Conservation (phyloP, 2,888 invertebrate species). For the Agrochola lota region DNA sequence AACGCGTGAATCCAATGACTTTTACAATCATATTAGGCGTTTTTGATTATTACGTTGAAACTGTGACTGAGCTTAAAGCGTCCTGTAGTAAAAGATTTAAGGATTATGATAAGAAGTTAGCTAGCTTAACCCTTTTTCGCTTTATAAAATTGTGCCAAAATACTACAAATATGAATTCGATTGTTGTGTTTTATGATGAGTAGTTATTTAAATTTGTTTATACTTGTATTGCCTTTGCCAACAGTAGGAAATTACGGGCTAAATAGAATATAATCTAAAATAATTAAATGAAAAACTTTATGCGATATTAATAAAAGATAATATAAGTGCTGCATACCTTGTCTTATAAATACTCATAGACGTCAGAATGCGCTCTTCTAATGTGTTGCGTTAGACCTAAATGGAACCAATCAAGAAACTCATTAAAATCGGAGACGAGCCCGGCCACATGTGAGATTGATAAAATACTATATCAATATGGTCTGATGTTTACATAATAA, state of each 20-base stretch:
- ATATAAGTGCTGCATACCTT: background rate
- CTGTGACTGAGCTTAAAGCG: background rate
- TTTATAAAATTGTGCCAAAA: background rate
- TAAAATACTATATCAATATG: slow-evolving; percentile 8
- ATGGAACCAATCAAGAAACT: slow-evolving; percentile 49
- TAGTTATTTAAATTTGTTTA: background rate
- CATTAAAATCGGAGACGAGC: slow-evolving; percentile 48
- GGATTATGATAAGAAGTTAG: background rate
- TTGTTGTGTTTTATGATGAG: background rate
- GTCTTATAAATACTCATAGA: slow-evolving; percentile 37
- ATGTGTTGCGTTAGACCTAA: slow-evolving; percentile 50
- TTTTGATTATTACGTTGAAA: background rate
- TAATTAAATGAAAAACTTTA: background rate
- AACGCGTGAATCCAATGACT: background rate
- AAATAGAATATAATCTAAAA: no score
- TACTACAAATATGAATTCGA: background rate
- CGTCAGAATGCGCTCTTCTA: background rate
- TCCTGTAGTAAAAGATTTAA: background rate
- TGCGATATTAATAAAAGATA: background rate
- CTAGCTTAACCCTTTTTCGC: background rate
- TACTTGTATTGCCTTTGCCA: background rate
- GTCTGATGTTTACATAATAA: slow-evolving; percentile 3
- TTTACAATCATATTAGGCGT: background rate
- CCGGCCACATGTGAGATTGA: slow-evolving; percentile 19
- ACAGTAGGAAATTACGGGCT: no score